Base-by-base conservation (phyloP, 2,113 vertebrate genomes). In the Gadus macrocephalus region DNA sequence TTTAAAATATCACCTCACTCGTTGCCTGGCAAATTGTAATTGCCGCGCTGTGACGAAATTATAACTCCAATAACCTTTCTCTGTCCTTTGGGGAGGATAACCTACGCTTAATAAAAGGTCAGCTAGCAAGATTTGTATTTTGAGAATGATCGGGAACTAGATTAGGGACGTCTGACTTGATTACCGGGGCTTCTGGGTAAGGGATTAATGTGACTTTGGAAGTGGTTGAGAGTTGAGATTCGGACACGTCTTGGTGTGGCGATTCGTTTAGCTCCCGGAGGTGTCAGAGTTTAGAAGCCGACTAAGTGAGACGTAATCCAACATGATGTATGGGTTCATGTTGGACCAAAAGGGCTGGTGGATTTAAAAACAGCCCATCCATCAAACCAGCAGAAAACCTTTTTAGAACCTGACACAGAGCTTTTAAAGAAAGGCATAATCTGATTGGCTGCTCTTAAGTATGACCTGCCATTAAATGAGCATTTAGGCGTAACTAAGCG, bases 251-350 rank as follows among this genome's bases (percentile, higher is more conserved):
- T 16, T 16, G 53, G 11, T 16, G 53, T 12, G 16, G 53, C 53
- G 12, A 55, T 55, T 55, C 12, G 53, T 55, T 55, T 55, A 55
- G 12, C 53, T 16, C 12, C 53, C 53, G 3, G 53, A 55, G 53
- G 53, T 55, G 53, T 55, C 61, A 58, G 55, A 72, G 70, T 55
- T 16, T 55, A 12, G 53, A 11, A 55, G 12, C 12, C 11, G 12
- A 62, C 83, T 78, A 84, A 85, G 79, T 64, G 83, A 87, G 74
- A 71, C 90, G 11, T 94, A 93, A 95, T 96, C 91, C 91, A 85
- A 90, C 90, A 92, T 95, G 92, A 95, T 93, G 92, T 87, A 95
- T 94, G 88, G 83, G 72, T 81, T 77, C 66, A 67, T 82, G 71
- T 89, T 65, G 68, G 85, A 91, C 87, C 71, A 31, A 31, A 83